phyloP scores from a whole-genome alignment of 2,888 invertebrate species.

The Tenthredo livida region DNA sequence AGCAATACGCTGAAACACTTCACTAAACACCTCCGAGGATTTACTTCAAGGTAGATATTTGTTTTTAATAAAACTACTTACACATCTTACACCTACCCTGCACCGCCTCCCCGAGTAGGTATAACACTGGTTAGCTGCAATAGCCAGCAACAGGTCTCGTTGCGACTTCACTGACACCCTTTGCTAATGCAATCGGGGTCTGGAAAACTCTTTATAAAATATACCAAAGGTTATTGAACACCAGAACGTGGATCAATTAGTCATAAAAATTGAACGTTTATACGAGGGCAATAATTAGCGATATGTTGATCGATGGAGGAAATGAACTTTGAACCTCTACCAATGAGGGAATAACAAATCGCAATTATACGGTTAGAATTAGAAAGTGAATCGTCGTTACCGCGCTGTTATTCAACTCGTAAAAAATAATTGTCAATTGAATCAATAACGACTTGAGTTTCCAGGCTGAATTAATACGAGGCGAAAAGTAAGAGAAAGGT shows the following conservation, averaged over 20 bases:
- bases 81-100: no score
- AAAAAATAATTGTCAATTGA: constrained; percentile 26
- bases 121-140: constrained; percentile 8
- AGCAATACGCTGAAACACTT: constrained; percentile 14
- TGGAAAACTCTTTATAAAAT: neutral
- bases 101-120: neutral
- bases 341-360: neutral
- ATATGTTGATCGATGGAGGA: neutral
- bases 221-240: neutral
- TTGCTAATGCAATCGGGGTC: neutral
- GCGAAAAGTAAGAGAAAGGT: constrained; percentile 9
- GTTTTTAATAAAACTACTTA: constrained; percentile 25
- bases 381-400: neutral
- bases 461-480: constrained; percentile 29
- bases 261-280: neutral
- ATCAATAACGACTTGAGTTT: constrained; percentile 38
- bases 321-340: neutral
- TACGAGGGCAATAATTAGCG: neutral
- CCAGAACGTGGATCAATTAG: neutral
- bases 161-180: constrained; percentile 19
- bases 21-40: constrained; percentile 1
- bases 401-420: neutral
- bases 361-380: neutral
- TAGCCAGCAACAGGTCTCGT: constrained; percentile 42
- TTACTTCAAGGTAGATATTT: constrained; percentile 7